Base-by-base conservation (phyloP, 2,888 invertebrate species). In the Amphipyra tragopoginis region DNA sequence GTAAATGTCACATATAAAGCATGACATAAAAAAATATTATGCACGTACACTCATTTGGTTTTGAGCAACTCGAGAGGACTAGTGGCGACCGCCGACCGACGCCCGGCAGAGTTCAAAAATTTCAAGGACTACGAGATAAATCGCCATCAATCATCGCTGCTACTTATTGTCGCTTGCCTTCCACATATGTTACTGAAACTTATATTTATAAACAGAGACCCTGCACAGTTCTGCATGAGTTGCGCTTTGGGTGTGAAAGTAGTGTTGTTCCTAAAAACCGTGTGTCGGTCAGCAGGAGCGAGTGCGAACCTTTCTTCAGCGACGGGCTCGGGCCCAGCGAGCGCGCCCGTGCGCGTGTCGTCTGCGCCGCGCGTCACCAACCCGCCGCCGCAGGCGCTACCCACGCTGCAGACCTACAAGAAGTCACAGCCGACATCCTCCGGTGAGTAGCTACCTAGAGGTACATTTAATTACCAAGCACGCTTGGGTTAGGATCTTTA, bases 361-460 rank as follows among this genome's bases (percentile, higher is more conserved):
- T 40, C 70, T 21, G 65, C 69, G 50, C 57, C 67, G 55, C 67
- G 75, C 56, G 14, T 43, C 48, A 14, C 53, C 72, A 59, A 53
- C 63, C 68, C 56, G 50, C 79, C 42, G 58, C 70, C 65, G 63
- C 75, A 74, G 53, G 60, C 72, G 49, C 70, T 61, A 65, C 79
- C 73, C 65, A 63, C 59, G 49, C 72, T 57, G 48, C 68, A 58
- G 47, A 34, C 77, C 9, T 74, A 76, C 39, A 82, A 80, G 77
- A 88, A 87, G 66, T 83, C 86, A 43, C 88, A 91, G 70, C 91
- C 92, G 56, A 89, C 90, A 68, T 92, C 93, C 77, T 92, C 93
- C 72, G 92, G 93, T 93, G 75, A 86, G 29, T 29, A 29, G 29
- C 29, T 29, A 7, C 29, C 7, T 29, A 7, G 29, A 2, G 29